These are phyloP conservation scores for Drosophila serrata DNA, from an alignment of 1,140 invertebrate genomes.

Conservation along the genomic window DNA sequence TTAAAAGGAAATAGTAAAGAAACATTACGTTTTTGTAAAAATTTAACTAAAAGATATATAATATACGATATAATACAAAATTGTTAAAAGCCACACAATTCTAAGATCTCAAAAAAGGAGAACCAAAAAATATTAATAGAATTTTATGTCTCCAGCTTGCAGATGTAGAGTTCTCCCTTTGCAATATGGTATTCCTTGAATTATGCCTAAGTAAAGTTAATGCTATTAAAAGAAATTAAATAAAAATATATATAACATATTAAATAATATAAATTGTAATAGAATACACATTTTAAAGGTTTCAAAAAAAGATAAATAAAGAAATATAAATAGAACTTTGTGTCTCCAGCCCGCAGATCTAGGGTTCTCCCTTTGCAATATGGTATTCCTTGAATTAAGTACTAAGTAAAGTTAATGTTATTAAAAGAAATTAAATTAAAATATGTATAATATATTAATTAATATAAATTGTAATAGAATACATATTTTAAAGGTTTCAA, in stretches of 20 bases:
- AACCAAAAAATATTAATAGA: not conserved
- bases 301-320: not conserved
- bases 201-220: not conserved
- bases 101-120: not conserved
- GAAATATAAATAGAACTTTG: not conserved
- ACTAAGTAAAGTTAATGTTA: not conserved
- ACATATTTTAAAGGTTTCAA: no score
- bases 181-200: rapidly evolving
- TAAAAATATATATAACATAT: no score
- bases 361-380: not conserved
- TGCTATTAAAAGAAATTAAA: not conserved
- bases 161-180: not conserved
- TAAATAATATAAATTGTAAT: no score
- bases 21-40: no score
- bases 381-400: not conserved
- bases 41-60: not conserved
- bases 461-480: no score
- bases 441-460: no score
- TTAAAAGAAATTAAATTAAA: not conserved
- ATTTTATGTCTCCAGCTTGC: not conserved
- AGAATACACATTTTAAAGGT: no score
- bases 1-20: not conserved
- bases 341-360: not conserved
- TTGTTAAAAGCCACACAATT: no score
- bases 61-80: no score